Base-by-base conservation (phyloP, 2,113 vertebrate species). In the Himantopus leucocephalus region DNA sequence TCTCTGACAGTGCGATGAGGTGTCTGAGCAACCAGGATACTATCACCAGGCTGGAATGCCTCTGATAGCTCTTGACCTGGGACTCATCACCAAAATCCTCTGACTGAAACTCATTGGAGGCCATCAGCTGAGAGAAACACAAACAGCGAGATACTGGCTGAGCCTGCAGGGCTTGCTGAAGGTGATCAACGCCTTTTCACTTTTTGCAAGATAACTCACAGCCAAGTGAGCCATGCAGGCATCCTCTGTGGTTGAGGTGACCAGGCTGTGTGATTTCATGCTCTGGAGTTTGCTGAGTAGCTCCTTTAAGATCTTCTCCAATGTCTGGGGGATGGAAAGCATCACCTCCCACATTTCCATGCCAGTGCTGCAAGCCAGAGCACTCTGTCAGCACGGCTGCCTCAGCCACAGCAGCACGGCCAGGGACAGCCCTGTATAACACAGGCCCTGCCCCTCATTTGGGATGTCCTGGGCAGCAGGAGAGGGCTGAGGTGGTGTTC, bases 1-100 rank as follows among this genome's bases (percentile, higher is more conserved):
- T 56, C 77, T 74, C 23, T 4, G 86, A 85, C 55, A 85, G 55
- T 12, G 17, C 8, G 5, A 50, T 3, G 39, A 85, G 66, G 47
- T 4, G 8, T 16, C 22, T 0, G 0, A 56, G 67, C 16, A 67
- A 6, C 73, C 67, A 6, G 6, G 39, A 89, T 14, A n/a, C 21
- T 19, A 17, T 29, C 30, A 7, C 10, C 27, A 21, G 11, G 21
- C 53, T 60, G 11, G 34, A 7, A 26, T 52, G 23, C 8, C 9
- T n/a, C 72, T 14, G 45, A 22, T 21, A 59, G 21, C 39, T 41
- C 39, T 41, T 12, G 39, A 41, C 39, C 39, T 41, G 39, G 37
- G 37, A 37, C 37, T 20, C 4, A 2, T 39, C 29, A 18, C 10
- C 37, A 23, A 32, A 9, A 5, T 52, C 4, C 13, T 11, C 16